Conservation (phyloP, 2,797 vertebrate species). For the Amblyraja radiata region DNA sequence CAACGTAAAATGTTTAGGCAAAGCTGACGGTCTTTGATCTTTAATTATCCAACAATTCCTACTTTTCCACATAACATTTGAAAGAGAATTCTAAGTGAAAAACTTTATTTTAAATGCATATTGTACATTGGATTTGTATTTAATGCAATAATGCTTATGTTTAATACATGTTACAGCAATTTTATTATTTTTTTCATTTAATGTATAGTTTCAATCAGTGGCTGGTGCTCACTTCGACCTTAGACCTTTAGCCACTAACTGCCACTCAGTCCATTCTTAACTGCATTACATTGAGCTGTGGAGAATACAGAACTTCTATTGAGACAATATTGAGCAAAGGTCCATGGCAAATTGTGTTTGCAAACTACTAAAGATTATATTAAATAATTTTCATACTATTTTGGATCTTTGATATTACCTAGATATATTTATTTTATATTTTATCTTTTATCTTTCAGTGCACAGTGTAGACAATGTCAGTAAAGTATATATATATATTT, state of each 20-base stretch:
- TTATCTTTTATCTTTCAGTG: background rate
- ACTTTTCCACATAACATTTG: background rate
- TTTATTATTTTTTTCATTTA: background rate
- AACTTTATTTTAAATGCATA: conserved; percentile 20
- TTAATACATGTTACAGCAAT: background rate
- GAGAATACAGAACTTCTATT: too few species aligned
- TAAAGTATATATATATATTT: background rate
- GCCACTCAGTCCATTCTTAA: background rate
- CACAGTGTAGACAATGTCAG: background rate
- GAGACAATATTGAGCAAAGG: too few species aligned
- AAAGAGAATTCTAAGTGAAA: background rate
- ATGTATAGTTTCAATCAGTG: background rate
- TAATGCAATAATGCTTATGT: background rate
- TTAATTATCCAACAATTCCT: background rate
- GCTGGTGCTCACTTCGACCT: background rate
- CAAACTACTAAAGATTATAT: background rate
- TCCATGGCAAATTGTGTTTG: background rate
- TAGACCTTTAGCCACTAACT: background rate
- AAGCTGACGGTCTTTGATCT: background rate
- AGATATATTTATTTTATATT: background rate
- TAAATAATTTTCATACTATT: background rate
- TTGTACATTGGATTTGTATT: background rate
- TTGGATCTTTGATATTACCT: background rate
- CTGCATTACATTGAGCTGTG: background rate
- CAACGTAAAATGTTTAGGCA: background rate